Base-by-base conservation (phyloP, 2,888 invertebrate genomes). In the Eristalis intricaria region DNA sequence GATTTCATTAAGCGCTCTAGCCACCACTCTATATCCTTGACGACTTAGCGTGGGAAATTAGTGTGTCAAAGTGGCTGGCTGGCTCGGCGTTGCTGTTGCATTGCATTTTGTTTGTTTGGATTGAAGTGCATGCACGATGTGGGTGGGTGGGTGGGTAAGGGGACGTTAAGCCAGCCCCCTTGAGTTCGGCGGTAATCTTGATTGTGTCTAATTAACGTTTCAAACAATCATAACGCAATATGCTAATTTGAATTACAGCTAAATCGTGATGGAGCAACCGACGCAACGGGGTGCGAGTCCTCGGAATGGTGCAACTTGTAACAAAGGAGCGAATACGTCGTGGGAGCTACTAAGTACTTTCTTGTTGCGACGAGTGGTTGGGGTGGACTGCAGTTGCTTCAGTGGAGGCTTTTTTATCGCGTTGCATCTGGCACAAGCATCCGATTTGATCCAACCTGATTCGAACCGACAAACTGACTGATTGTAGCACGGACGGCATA, bases 21-120 rank as follows among this genome's bases (percentile, higher is more conserved):
- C 74, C 78, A 66, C 68, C 56, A 70, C 56, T 74, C 65, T 56
- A 78, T 78, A 86, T 86, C 86, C 83, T 86, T 86, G 83, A 86
- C 83, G 86, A 83, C 83, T 86, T 86, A 86, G 83, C 86, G 86
- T 86, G 86, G 86, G 86, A 86, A 86, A 86, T 83, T 83, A 83
- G 78, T 86, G 74, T 77, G 78, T 86, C 83, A 83, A 78, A 74
- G 69, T 83, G 69, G 83, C 26, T 29, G 29, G 29, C 40, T 40
- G 60, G 32, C 32, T 64, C 60, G 60, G 68, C 43, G 64, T 56
- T 75, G 61, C 58, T 77, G 85, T 64, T 26, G 26, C 26, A 26
- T 26, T 77, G 82, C 68, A 8, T 32, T 32, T 32, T 32, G 70
- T 77, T 73, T 77, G 50, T 40, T 26, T 15, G 23, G 56, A 58